phyloP scores from a whole-genome alignment of 2,888 invertebrate genomes.

The Caenorhabditis macrosperma region DNA sequence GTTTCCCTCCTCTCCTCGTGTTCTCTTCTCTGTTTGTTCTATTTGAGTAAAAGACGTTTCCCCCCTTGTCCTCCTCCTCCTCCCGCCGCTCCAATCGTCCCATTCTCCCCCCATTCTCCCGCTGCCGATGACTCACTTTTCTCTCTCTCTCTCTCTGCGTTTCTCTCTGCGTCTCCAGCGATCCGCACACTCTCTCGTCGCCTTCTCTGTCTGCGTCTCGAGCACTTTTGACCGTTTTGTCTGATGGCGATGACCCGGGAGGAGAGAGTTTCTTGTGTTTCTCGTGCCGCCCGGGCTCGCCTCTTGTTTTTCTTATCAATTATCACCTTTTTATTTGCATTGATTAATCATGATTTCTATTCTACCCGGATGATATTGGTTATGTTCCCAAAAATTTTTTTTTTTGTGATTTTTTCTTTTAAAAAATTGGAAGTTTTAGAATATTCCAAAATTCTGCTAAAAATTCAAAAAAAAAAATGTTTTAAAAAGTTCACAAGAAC shows the following conservation, averaged over 20 bases:
- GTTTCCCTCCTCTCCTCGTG: too few relatives aligned
- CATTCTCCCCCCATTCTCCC: neutral
- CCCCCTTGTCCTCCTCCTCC: neutral
- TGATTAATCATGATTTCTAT: too few relatives aligned
- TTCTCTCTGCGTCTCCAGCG: constrained; percentile 34
- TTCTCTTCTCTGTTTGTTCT: neutral
- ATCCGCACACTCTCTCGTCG: constrained; percentile 10
- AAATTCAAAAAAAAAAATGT: neutral
- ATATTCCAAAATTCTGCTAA: neutral
- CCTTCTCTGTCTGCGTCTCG: constrained; percentile 32
- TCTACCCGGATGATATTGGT: too few relatives aligned
- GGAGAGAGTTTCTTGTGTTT: too few relatives aligned
- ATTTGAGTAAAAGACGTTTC: constrained; percentile 1
- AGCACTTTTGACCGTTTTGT: too few relatives aligned
- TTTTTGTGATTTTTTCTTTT: neutral
- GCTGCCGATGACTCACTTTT: neutral
- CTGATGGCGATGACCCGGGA: too few relatives aligned
- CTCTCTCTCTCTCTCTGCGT: constrained; percentile 5
- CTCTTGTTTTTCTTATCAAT: too few relatives aligned
- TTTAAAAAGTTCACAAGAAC: too few relatives aligned
- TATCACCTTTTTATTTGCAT: too few relatives aligned
- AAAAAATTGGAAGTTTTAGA: neutral
- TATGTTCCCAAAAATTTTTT: neutral
- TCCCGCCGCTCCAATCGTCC: neutral
- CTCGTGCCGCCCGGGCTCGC: too few relatives aligned